Percentiles rank a stretch among this genome's conserved stretches.
Conservation (phyloP, 2,797 vertebrate genomes). For the Melanotaenia parkinsoni region DNA sequence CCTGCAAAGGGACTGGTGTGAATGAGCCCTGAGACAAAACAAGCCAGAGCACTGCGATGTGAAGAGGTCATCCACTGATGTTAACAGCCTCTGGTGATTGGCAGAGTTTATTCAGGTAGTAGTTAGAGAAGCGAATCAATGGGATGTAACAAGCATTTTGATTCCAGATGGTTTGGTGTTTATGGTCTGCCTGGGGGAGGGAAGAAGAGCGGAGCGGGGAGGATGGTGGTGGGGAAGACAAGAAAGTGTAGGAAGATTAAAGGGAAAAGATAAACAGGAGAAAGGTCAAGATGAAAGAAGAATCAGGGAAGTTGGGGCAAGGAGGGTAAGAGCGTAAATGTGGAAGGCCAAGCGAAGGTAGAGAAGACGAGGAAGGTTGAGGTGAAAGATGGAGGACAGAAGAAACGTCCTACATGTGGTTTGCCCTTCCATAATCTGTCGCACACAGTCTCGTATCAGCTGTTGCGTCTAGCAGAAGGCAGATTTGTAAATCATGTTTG, state of each 20-base stretch:
- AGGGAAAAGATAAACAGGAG: background rate
- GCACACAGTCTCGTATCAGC: conserved; percentile 20
- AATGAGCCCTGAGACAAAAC: too few species aligned
- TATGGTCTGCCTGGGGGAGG: background rate
- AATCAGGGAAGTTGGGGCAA: background rate
- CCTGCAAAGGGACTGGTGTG: too few species aligned
- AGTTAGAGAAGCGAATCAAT: conserved; percentile 71
- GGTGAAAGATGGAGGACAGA: conserved; percentile 43
- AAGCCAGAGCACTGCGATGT: too few species aligned
- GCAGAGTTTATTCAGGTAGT: conserved; percentile 77
- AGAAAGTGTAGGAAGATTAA: background rate
- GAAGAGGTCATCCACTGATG: conserved; percentile 64
- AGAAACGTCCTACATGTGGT: background rate
- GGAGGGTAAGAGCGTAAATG: background rate
- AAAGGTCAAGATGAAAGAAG: background rate
- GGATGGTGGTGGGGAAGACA: background rate
- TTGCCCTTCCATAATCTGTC: conserved; percentile 45
- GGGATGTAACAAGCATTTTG: conserved; percentile 53
- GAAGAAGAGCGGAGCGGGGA: too few species aligned
- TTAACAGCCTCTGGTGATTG: conserved; percentile 69
- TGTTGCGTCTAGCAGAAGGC: conserved; percentile 54
- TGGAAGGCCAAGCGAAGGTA: background rate
- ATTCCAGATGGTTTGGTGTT: conserved; percentile 31
- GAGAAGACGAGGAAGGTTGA: conserved; percentile 20
- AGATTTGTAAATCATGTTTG: conserved; percentile 5